Base-by-base conservation (phyloP, 2,888 invertebrate species). In the Rhopalosiphum nymphaeae region DNA sequence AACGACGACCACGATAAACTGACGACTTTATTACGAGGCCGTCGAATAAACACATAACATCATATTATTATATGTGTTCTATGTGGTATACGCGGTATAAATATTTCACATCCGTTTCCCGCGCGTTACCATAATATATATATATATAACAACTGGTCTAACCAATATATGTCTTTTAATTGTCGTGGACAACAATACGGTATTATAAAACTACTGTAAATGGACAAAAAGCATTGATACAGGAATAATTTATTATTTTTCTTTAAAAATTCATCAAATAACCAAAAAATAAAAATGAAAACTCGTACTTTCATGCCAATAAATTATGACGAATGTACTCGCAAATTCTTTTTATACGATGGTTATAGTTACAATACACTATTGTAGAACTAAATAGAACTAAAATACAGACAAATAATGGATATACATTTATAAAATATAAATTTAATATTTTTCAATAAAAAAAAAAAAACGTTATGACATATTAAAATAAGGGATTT, bases 71-170 rank as follows among this genome's bases (percentile, higher is more conserved):
- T 36, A 53, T 36, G 36, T 10, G 26, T 57, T 57, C 9, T 7
- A 21, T 7, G 9, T 21, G 36, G 78, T 36, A 67, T 67, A 78
- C 3, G 78, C 21, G 36, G 78, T 36, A 78, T 42, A 78, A 36
- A 78, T 78, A 78, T 78, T 78, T 78, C 78, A 78, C 78, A 78
- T 78, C 36, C 78, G 78, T 78, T 78, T 36, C 7, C 78, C 78
- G 78, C 78, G 21, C 36, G 36, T 78, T 78, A 78, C 78, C n/a
- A n/a, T 16, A n/a, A n/a, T 11, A 57, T 25, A 7, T 26, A 57
- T 67, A 29, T 61, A n/a, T n/a, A n/a, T 67, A n/a, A n/a, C 67
- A 36, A 36, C 78, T 78, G 7, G 78, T 21, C 36, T 36, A 36
- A 78, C 78, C 78, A 2, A 78, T 78, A 36, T 61, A 36, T 36